phyloP scores from a whole-genome alignment of 2,797 vertebrate species.

The Triplophysa yarkandensis region DNA sequence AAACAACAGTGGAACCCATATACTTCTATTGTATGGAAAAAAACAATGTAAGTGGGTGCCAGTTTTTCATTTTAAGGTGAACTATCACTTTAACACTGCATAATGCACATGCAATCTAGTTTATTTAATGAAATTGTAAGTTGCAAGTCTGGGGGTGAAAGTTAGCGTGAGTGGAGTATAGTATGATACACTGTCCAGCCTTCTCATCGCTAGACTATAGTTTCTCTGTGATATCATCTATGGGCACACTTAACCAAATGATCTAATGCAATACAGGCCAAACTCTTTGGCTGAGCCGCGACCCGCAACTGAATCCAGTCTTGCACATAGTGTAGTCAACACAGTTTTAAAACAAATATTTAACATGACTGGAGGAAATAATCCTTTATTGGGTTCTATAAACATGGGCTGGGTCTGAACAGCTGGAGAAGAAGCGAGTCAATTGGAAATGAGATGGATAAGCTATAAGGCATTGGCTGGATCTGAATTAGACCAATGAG shows the following conservation, averaged over 20 bases:
- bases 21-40: background rate
- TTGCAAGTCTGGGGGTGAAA: background rate
- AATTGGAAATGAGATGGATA: slow-evolving; percentile 21
- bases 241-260: slow-evolving; percentile 43
- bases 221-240: slow-evolving; percentile 50
- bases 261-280: slow-evolving; percentile 47
- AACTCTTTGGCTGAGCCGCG: slow-evolving; percentile 5
- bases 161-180: background rate
- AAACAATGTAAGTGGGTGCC: no score
- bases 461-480: slow-evolving; percentile 24
- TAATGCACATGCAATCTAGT: background rate
- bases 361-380: slow-evolving; percentile 54
- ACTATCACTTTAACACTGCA: background rate
- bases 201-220: slow-evolving; percentile 6
- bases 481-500: slow-evolving; percentile 36
- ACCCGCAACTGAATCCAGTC: slow-evolving; percentile 36
- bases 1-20: background rate
- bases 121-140: background rate
- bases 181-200: slow-evolving; percentile 8
- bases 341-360: slow-evolving; percentile 51
- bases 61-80: background rate
- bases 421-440: slow-evolving; percentile 33
- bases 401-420: slow-evolving; percentile 47
- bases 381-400: slow-evolving; percentile 49
- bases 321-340: slow-evolving; percentile 44